Percentiles rank a stretch among this genome's conserved stretches.
Conservation (phyloP, 1,140 invertebrate genomes). For the Phortica variegata region DNA sequence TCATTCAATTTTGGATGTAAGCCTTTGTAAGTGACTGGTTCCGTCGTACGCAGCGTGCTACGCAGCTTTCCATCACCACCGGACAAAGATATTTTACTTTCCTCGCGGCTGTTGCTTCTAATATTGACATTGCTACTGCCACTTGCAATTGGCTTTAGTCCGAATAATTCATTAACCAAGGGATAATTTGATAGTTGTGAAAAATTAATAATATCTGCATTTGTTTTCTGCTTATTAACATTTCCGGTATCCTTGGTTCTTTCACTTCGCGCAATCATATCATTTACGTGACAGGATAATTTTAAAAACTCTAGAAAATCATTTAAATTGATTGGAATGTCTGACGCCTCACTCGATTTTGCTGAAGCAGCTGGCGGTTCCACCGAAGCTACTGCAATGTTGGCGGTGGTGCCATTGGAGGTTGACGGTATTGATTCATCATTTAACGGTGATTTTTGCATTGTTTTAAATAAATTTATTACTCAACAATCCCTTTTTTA, state of each 20-base stretch:
- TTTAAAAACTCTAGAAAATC: slow-evolving; percentile 56
- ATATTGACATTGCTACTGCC: slow-evolving; percentile 1
- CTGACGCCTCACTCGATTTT: not conserved
- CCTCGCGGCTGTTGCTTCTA: slow-evolving; percentile 15
- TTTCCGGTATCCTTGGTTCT: slow-evolving; percentile 20
- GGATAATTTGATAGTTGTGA: slow-evolving; percentile 34
- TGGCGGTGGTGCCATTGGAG: no score
- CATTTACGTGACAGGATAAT: slow-evolving; percentile 54
- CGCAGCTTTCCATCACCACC: slow-evolving; percentile 1
- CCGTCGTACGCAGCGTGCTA: slow-evolving; percentile 10
- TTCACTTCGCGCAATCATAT: slow-evolving; percentile 45
- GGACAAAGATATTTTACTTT: no score
- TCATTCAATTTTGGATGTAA: slow-evolving; percentile 45
- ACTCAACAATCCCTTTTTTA: no score
- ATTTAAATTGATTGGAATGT: slow-evolving; percentile 50
- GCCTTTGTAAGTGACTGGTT: slow-evolving; percentile 20
- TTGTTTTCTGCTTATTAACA: slow-evolving; percentile 25
- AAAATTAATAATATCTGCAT: slow-evolving; percentile 35
- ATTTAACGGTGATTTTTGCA: no score
- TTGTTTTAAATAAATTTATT: no score
- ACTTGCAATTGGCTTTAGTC: slow-evolving; percentile 13
- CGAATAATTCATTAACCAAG: slow-evolving; percentile 37
- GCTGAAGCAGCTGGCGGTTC: no score
- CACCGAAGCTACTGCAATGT: no score
- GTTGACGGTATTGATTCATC: no score